These are phyloP conservation scores for Apeltes quadracus DNA, from an alignment of 2,113 vertebrate species.

Conservation along the genomic window DNA sequence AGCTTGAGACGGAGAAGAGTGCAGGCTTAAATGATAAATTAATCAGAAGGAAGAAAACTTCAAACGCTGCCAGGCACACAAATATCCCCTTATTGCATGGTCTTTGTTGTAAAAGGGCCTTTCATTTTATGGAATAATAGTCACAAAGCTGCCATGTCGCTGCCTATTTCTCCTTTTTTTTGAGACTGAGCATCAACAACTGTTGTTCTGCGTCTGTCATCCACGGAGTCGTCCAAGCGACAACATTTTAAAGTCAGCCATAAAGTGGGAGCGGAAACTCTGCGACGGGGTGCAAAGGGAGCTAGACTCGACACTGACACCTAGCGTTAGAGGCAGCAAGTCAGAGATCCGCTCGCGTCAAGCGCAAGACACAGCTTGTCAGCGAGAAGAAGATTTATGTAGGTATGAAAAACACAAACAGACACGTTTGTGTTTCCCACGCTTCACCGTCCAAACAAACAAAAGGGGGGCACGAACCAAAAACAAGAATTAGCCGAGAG, in stretches of 20 bases:
- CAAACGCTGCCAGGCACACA: slow-evolving; percentile 48
- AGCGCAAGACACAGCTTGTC: slow-evolving; percentile 37
- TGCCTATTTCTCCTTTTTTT: slow-evolving; percentile 10
- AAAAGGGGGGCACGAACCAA: slow-evolving; percentile 57
- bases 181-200: slow-evolving; percentile 33
- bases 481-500: slow-evolving; percentile 70
- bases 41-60: slow-evolving; percentile 57
- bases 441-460: slow-evolving; percentile 69
- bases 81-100: slow-evolving; percentile 40
- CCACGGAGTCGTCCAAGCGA: slow-evolving; percentile 25
- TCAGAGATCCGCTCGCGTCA: not conserved
- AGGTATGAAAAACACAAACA: slow-evolving; percentile 60
- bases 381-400: slow-evolving; percentile 44
- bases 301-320: slow-evolving; percentile 71
- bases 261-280: slow-evolving; percentile 34
- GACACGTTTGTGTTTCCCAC: slow-evolving; percentile 71
- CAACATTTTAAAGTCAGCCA: slow-evolving; percentile 39
- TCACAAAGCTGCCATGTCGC: slow-evolving; percentile 24
- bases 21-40: slow-evolving; percentile 54
- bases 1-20: slow-evolving; percentile 44
- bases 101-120: slow-evolving; percentile 46
- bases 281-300: slow-evolving; percentile 12
- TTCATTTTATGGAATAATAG: slow-evolving; percentile 36
- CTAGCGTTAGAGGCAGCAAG: slow-evolving; percentile 62
- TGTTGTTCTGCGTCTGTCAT: slow-evolving; percentile 35